Evolutionary conservation across 2,888 invertebrate genomes (phyloP).

Genomic region (Camponotus fellah): DNA sequence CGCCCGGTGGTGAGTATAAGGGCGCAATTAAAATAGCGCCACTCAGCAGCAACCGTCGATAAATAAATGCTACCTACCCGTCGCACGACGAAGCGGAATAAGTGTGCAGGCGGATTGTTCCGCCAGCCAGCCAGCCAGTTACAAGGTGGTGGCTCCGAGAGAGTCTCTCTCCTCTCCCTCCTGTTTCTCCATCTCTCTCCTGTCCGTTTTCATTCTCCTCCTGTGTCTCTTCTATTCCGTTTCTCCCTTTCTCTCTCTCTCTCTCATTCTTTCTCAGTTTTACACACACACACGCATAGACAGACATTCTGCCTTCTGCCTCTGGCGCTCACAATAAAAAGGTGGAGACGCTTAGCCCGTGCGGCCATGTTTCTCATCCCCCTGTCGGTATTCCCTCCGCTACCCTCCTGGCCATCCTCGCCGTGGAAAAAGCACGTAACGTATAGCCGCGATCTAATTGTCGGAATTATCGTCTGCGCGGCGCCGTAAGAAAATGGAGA

Average conservation of each 20-base stretch:
- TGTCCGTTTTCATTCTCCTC: constrained; percentile 23
- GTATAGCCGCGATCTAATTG: constrained; percentile 81
- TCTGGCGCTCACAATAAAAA: constrained; percentile 85
- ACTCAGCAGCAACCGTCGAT: constrained; percentile 85
- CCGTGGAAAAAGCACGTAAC: constrained; percentile 72
- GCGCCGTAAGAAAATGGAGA: constrained; percentile 72
- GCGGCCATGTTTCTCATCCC: constrained; percentile 84
- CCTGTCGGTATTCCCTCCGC: constrained; percentile 62
- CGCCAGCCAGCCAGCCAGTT: constrained; percentile 72
- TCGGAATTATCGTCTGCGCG: constrained; percentile 78
- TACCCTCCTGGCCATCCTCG: constrained; percentile 70
- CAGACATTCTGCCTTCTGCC: constrained; percentile 80
- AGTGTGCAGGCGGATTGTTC: constrained; percentile 80
- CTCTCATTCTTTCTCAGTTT: constrained; percentile 50
- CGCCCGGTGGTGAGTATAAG: constrained; percentile 81
- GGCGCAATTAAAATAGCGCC: constrained; percentile 86
- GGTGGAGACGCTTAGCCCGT: constrained; percentile 84
- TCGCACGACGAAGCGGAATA: constrained; percentile 78
- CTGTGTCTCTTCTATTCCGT: not conserved
- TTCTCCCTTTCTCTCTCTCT: constrained; percentile 50
- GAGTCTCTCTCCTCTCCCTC: constrained; percentile 43
- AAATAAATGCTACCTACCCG: constrained; percentile 84
- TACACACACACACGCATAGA: constrained; percentile 53
- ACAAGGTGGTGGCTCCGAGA: constrained; percentile 68
- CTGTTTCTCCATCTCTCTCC: constrained; percentile 23